phyloP scores from a whole-genome alignment of 2,888 invertebrate genomes.

The Idaea straminata region DNA sequence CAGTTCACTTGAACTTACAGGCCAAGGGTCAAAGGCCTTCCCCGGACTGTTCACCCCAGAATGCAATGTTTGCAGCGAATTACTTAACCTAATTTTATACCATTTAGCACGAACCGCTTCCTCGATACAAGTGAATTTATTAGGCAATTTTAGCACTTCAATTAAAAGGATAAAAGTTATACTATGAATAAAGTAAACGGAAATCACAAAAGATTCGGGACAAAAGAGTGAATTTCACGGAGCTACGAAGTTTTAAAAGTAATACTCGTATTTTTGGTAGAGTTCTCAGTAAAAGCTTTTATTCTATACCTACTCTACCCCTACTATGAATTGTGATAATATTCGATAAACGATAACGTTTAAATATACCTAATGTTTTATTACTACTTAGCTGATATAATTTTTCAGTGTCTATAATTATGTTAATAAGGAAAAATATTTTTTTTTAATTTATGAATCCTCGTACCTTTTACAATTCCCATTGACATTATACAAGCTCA shows the following conservation, averaged over 20 bases:
- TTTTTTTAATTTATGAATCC: no score
- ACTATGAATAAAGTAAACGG: background rate
- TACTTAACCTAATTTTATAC: conserved; percentile 5
- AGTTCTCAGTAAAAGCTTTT: background rate
- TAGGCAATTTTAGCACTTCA: background rate
- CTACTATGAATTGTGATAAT: no score
- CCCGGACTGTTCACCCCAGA: conserved; percentile 3
- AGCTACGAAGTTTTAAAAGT: background rate
- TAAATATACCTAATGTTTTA: no score
- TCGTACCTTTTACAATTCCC: no score
- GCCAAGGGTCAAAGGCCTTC: conserved; percentile 3
- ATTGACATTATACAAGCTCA: no score
- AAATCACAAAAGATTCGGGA: background rate
- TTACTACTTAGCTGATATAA: no score
- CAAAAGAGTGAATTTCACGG: background rate
- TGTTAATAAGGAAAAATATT: no score
- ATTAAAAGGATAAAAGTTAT: background rate
- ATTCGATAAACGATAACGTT: no score
- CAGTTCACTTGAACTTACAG: background rate
- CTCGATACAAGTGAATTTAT: background rate
- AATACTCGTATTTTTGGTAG: background rate
- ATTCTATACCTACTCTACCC: background rate
- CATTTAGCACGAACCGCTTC: background rate
- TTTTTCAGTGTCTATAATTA: no score
- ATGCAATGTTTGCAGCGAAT: conserved; percentile 2